Evolutionary conservation across 2,113 vertebrate genomes (phyloP).

Genomic region (Synchiropus splendidus): DNA sequence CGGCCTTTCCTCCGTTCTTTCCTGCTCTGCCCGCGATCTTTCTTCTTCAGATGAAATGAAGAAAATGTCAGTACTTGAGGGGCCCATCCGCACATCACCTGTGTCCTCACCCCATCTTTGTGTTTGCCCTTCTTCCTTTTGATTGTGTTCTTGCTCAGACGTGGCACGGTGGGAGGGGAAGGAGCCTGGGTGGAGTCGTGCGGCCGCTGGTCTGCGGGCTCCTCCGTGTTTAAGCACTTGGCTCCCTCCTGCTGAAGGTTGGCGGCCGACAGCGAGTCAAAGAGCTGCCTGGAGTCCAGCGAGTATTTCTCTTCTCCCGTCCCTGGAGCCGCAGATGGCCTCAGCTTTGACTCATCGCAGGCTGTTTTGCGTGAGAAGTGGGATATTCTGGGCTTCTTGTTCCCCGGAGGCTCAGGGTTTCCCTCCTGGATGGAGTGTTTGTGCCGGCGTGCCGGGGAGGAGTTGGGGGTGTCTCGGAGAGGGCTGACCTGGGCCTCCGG

Average conservation of each 20-base stretch:
- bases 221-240: slow-evolving; percentile 39
- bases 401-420: slow-evolving; percentile 75
- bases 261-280: slow-evolving; percentile 69
- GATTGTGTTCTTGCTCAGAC: slow-evolving; percentile 39
- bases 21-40: slow-evolving; percentile 26
- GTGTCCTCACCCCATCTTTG: slow-evolving; percentile 63
- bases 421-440: slow-evolving; percentile 56
- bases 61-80: background rate
- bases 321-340: slow-evolving; percentile 21
- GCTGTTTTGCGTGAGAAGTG: slow-evolving; percentile 67
- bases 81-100: no score
- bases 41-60: slow-evolving; percentile 40
- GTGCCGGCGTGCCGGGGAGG: slow-evolving; percentile 70
- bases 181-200: no score
- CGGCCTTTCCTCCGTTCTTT: slow-evolving; percentile 28
- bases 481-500: slow-evolving; percentile 73
- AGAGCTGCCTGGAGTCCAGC: slow-evolving; percentile 61
- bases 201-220: slow-evolving; percentile 7
- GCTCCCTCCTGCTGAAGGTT: slow-evolving; percentile 59
- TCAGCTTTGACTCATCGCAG: slow-evolving; percentile 49
- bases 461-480: slow-evolving; percentile 67
- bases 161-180: slow-evolving; percentile 8
- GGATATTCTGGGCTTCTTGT: slow-evolving; percentile 80
- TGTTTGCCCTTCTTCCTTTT: slow-evolving; percentile 74
- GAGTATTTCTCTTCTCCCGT: slow-evolving; percentile 16